Evolutionary conservation across 2,113 vertebrate species (phyloP).

Genomic region (Cercocebus atys): DNA sequence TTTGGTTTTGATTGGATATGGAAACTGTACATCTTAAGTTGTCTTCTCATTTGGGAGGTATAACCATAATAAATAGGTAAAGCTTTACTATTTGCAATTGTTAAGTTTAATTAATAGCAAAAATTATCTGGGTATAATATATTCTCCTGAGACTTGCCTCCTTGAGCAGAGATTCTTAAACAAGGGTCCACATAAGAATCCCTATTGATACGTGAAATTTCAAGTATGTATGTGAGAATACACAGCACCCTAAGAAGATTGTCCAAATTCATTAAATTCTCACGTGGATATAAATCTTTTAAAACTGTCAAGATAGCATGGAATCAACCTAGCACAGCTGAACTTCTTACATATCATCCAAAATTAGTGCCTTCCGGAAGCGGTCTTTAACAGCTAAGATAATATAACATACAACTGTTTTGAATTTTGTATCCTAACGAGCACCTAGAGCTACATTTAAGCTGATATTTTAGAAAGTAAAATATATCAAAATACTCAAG

Average conservation of each 20-base stretch:
- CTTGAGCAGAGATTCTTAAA: not conserved
- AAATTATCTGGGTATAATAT: not conserved
- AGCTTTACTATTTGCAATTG: not conserved
- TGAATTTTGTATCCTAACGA: not conserved
- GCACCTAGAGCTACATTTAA: not conserved
- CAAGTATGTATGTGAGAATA: not conserved
- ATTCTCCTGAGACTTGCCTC: not conserved
- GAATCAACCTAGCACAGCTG: not conserved
- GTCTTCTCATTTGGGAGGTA: not conserved
- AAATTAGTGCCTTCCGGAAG: not conserved
- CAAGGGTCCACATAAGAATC: not conserved
- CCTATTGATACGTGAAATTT: not conserved
- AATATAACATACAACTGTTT: not conserved
- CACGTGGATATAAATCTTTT: not conserved
- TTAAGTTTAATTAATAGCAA: not conserved
- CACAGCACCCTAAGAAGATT: not conserved
- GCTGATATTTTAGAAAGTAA: constrained; percentile 44
- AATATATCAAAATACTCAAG: not conserved
- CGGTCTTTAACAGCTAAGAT: not conserved
- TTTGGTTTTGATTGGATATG: not conserved
- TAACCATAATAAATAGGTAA: not conserved
- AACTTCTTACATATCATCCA: not conserved
- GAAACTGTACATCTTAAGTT: not conserved
- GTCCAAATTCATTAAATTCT: not conserved
- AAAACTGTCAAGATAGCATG: not conserved